Percentiles rank a stretch among this genome's conserved stretches.
phyloP scores from a whole-genome alignment of 2,888 invertebrate species.

The Tinea pellionella region DNA sequence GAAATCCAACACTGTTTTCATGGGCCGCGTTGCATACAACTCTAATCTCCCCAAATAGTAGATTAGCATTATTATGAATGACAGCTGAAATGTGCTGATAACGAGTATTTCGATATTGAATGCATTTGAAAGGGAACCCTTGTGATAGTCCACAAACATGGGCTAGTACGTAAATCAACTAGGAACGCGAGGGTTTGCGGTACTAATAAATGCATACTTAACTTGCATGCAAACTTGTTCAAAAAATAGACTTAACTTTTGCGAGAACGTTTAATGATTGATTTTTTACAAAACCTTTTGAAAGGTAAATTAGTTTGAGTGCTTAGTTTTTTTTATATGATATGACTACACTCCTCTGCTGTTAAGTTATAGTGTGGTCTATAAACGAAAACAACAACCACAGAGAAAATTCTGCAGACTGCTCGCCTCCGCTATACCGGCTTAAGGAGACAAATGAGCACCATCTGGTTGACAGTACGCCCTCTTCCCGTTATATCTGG shows the following conservation, averaged over 20 bases:
- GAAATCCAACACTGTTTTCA: background rate
- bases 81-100: constrained; percentile 14
- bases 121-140: constrained; percentile 9
- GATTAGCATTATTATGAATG: constrained; percentile 10
- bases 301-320: too few species aligned
- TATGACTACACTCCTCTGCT: too few species aligned
- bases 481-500: too few species aligned
- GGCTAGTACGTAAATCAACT: background rate
- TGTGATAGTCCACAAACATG: constrained; percentile 1
- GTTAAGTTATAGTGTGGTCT: too few species aligned
- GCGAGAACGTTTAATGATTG: background rate
- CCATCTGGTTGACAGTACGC: too few species aligned
- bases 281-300: too few species aligned
- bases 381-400: too few species aligned
- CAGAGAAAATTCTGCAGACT: too few species aligned
- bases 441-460: too few species aligned
- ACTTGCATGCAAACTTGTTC: background rate
- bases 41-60: constrained; percentile 9
- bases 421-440: too few species aligned
- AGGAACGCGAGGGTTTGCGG: background rate
- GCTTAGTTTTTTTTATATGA: too few species aligned
- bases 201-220: background rate
- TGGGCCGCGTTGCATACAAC: background rate
- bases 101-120: constrained; percentile 3
- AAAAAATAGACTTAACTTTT: background rate